These are phyloP conservation scores for Lathronympha strigana DNA, from an alignment of 2,888 invertebrate genomes.

Conservation along the genomic window DNA sequence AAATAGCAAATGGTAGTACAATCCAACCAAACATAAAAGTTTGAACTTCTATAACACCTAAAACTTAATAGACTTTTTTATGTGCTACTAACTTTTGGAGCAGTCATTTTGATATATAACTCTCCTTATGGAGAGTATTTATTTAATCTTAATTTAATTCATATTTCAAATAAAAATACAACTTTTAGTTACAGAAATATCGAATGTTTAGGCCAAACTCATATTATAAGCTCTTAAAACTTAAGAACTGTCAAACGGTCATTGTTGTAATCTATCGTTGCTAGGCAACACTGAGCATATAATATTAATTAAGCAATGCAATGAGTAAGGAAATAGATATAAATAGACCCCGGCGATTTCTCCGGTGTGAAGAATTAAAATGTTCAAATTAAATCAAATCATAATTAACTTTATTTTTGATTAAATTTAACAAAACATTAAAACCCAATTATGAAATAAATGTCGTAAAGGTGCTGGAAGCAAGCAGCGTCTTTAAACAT, in stretches of 20 bases:
- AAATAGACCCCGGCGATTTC: neutral
- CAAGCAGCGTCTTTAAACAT: conserved; percentile 6
- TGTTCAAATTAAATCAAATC: neutral
- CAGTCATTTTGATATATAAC: conserved; percentile 58
- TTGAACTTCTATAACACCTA: neutral
- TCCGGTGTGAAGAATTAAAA: no score
- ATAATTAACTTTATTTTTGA: neutral
- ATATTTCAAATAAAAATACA: neutral
- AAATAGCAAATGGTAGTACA: neutral
- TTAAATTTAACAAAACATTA: neutral
- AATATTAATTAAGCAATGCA: no score
- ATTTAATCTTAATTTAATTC: conserved; percentile 2
- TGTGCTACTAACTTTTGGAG: conserved; percentile 59
- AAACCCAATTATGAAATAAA: neutral
- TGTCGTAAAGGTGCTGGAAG: neutral
- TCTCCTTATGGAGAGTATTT: neutral
- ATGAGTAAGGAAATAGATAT: no score
- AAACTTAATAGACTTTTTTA: neutral
- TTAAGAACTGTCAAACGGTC: conserved; percentile 27
- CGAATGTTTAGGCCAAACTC: conserved; percentile 14
- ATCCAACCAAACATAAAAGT: no score
- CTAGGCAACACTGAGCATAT: conserved; percentile 39
- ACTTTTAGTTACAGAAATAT: conserved; percentile 21
- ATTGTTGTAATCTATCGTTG: conserved; percentile 28
- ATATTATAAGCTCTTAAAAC: conserved; percentile 17